Conservation (phyloP, 2,888 invertebrate genomes). For the Argyresthia goedartella region DNA sequence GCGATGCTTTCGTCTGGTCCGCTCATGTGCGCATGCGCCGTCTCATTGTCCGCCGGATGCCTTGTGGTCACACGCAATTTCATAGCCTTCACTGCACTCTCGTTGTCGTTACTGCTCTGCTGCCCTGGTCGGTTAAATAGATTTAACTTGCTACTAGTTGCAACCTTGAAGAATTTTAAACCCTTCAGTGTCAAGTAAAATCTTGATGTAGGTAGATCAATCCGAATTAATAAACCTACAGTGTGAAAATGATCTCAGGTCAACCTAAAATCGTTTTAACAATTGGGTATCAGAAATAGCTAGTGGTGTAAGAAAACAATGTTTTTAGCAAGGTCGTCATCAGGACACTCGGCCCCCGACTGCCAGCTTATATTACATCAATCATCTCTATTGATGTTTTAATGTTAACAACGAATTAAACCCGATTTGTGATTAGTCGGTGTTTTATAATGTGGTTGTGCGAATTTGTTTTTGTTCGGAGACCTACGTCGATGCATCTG, state of each 20-base stretch:
- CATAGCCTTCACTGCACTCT: conserved; percentile 50
- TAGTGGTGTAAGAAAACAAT: conserved; percentile 23
- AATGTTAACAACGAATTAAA: conserved; percentile 22
- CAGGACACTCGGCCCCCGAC: conserved; percentile 12
- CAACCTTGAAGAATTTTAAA: not conserved
- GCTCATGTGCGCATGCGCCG: conserved; percentile 28
- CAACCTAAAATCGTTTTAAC: not conserved
- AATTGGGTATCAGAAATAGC: not conserved
- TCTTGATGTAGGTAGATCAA: too few relatives aligned
- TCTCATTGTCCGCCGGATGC: conserved; percentile 59
- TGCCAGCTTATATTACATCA: conserved; percentile 22
- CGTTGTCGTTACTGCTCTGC: conserved; percentile 23
- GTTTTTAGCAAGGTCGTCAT: conserved; percentile 23
- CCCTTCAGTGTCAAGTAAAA: too few relatives aligned
- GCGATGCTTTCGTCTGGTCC: conserved; percentile 40
- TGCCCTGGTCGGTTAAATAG: conserved; percentile 26
- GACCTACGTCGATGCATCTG: conserved; percentile 53
- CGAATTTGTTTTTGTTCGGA: conserved; percentile 36
- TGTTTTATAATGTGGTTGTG: conserved; percentile 12
- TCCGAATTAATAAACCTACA: not conserved
- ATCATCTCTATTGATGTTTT: conserved; percentile 29
- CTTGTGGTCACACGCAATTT: conserved; percentile 69
- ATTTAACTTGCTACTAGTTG: conserved; percentile 2
- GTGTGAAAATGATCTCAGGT: not conserved
- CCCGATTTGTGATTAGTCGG: conserved; percentile 19